Conservation (phyloP, 1,140 invertebrate species). For the Vanessa atalanta region DNA sequence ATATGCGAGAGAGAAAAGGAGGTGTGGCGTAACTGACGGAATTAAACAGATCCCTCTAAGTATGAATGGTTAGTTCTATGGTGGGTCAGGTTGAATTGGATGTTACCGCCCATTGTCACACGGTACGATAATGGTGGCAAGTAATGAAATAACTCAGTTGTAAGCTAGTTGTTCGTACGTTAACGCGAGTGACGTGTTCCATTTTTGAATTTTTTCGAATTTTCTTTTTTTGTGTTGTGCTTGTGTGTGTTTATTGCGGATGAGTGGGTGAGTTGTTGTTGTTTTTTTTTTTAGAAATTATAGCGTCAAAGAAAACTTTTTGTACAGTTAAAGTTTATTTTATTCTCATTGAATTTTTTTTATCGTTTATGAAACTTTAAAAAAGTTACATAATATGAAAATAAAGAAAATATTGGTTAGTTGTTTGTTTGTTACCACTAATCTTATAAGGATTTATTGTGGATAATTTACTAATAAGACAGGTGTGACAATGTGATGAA, state of each 20-base stretch:
- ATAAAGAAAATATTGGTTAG: not conserved
- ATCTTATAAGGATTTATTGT: too few species aligned
- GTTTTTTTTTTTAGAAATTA: not conserved
- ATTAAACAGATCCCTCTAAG: constrained; percentile 31
- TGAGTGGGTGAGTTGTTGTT: constrained; percentile 10
- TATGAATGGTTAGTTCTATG: not conserved
- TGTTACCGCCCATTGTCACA: constrained; percentile 65
- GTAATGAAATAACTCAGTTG: constrained; percentile 76
- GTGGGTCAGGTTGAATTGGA: constrained; percentile 41
- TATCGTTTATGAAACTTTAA: not conserved
- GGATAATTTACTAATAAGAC: too few species aligned
- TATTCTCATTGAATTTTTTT: not conserved
- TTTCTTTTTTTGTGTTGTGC: constrained; percentile 29
- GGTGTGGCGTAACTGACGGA: constrained; percentile 52
- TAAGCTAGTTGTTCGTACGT: constrained; percentile 47
- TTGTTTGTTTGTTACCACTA: too few species aligned
- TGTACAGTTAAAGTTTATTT: not conserved
- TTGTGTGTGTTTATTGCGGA: constrained; percentile 39
- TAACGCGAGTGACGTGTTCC: constrained; percentile 38
- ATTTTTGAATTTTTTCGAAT: constrained; percentile 34
- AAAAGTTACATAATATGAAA: not conserved
- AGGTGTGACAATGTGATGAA: too few species aligned
- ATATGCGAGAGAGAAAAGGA: constrained; percentile 44
- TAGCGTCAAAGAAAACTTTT: not conserved
- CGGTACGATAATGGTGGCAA: constrained; percentile 64